Percentiles rank a stretch among this genome's conserved stretches.
Evolutionary conservation across 2,797 vertebrate species (phyloP).

Genomic region (Euthynnus affinis): DNA sequence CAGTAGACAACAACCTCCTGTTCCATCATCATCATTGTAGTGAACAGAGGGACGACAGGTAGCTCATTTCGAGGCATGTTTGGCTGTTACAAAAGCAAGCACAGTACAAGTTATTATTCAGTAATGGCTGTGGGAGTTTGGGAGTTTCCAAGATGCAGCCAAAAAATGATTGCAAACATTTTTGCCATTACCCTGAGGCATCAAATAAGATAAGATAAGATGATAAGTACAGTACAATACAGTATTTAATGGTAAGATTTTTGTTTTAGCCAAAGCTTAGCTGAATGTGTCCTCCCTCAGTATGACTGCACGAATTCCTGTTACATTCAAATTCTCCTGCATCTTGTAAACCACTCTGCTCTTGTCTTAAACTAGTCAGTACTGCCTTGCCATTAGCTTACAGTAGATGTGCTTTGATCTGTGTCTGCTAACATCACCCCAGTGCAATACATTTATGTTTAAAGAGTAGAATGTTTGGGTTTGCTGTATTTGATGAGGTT

Average conservation of each 20-base stretch:
- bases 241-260: too few relatives aligned
- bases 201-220: too few relatives aligned
- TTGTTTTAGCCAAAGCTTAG: neutral
- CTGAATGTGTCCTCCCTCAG: slow-evolving; percentile 50
- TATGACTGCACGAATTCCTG: slow-evolving; percentile 34
- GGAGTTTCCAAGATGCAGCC: neutral
- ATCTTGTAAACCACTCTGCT: slow-evolving; percentile 7
- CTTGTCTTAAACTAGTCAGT: slow-evolving; percentile 1
- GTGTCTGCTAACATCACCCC: neutral
- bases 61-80: neutral
- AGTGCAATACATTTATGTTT: slow-evolving; percentile 12
- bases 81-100: neutral
- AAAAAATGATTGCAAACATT: slow-evolving; percentile 34
- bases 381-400: slow-evolving; percentile 1
- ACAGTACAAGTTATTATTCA: neutral
- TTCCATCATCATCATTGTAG: slow-evolving; percentile 19
- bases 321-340: slow-evolving; percentile 25
- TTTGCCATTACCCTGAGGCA: slow-evolving; percentile 2
- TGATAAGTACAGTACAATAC: too few relatives aligned
- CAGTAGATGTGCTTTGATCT: slow-evolving; percentile 14
- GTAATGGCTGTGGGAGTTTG: too few relatives aligned
- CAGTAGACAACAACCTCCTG: neutral
- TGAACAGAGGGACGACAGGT: slow-evolving; percentile 32
- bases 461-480: slow-evolving; percentile 2
- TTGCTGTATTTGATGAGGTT: neutral